Percentiles rank a stretch among this genome's conserved stretches.
Conservation (phyloP, 1,140 invertebrate species). For the Aphidius ervi region DNA sequence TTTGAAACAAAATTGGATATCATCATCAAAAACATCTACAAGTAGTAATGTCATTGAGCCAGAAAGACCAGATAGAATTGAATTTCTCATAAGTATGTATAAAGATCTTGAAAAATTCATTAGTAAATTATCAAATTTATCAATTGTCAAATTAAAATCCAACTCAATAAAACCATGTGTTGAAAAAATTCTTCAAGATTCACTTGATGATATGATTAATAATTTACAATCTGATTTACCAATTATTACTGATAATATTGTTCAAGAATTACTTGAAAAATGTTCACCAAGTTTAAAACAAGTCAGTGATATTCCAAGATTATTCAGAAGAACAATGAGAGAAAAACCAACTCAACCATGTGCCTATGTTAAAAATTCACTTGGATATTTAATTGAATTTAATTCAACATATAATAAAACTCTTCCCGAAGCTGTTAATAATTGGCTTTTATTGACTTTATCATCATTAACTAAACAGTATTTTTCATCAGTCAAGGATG, state of each 20-base stretch:
- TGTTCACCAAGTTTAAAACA: conserved; percentile 61
- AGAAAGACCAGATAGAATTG: conserved; percentile 36
- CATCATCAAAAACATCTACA: conserved; percentile 32
- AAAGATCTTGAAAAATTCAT: conserved; percentile 49
- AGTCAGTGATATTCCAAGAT: conserved; percentile 86
- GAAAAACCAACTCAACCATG: conserved; percentile 77
- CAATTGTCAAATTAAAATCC: conserved; percentile 49
- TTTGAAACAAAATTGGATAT: conserved; percentile 37
- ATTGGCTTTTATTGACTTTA: conserved; percentile 58
- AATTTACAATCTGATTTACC: conserved; percentile 52
- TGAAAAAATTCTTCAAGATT: conserved; percentile 41
- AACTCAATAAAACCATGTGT: conserved; percentile 28
- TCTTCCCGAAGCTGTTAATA: conserved; percentile 54
- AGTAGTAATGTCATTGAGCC: conserved; percentile 27
- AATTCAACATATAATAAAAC: conserved; percentile 54
- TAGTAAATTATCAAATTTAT: conserved; percentile 46
- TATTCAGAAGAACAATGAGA: conserved; percentile 90
- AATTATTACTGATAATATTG: conserved; percentile 56
- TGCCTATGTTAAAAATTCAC: conserved; percentile 68
- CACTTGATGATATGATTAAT: conserved; percentile 53
- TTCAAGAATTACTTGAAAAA: conserved; percentile 57
- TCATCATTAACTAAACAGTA: conserved; percentile 70
- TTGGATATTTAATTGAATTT: conserved; percentile 63
- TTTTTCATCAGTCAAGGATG: conserved; percentile 74
- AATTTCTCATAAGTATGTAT: conserved; percentile 52